A percentile compares a stretch with the other conserved stretches of the same genome.
These are phyloP conservation scores for Anoplophora glabripennis DNA, from an alignment of 1,140 invertebrate genomes.

Conservation along the genomic window DNA sequence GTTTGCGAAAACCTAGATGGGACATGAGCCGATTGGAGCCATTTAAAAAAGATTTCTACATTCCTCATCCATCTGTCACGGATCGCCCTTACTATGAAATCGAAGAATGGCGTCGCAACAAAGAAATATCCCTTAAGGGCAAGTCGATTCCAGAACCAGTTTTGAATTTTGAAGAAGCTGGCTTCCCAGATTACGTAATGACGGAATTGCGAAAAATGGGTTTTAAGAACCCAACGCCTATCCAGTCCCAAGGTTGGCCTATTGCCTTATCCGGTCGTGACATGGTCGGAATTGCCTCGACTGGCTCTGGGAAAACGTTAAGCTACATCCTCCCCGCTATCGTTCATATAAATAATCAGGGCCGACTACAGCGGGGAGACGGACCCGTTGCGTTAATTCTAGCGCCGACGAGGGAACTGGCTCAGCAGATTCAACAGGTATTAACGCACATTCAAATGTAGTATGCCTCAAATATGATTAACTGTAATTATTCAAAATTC, in stretches of 20 bases:
- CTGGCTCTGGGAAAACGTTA: constrained; percentile 90
- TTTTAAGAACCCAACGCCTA: constrained; percentile 83
- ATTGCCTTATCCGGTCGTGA: constrained; percentile 89
- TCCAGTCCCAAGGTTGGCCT: constrained; percentile 90
- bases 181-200: constrained; percentile 77
- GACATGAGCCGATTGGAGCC: constrained; percentile 69
- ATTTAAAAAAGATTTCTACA: constrained; percentile 93
- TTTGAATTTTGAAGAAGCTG: constrained; percentile 75
- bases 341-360: constrained; percentile 91
- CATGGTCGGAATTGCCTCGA: constrained; percentile 94
- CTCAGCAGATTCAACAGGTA: constrained; percentile 96
- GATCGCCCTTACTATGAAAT: constrained; percentile 68
- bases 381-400: constrained; percentile 89
- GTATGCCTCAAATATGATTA: no score
- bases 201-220: constrained; percentile 76
- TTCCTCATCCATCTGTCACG: constrained; percentile 71
- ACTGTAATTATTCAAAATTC: no score
- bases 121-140: constrained; percentile 80
- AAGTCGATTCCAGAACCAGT: constrained; percentile 71
- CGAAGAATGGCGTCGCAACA: constrained; percentile 68
- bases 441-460: neutral
- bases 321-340: constrained; percentile 82
- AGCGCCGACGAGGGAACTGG: constrained; percentile 92
- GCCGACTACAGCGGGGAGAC: constrained; percentile 77
- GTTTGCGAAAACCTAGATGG: constrained; percentile 70